Evolutionary conservation across 1,140 invertebrate genomes (phyloP), one percentile per base, ranked within the genome.

Genomic region (Euborellia annulipes): DNA sequence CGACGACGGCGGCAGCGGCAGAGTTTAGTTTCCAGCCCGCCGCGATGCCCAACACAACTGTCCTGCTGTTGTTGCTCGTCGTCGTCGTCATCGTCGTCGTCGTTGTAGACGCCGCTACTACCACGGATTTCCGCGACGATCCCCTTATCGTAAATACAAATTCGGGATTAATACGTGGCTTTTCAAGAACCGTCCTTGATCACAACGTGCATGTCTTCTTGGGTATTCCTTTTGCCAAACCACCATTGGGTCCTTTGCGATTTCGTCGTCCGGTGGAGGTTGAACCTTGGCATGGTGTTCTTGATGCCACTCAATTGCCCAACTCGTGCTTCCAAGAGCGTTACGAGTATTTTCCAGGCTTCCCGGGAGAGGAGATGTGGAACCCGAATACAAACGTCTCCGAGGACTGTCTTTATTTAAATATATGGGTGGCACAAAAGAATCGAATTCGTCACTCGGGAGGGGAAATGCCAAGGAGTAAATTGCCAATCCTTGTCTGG

Each of bases 221-320:
- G n/a, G 89, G 90, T 2, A 90, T 97, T 49, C 93, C 93, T 0
- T 96, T 87, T 62, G 92, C 91, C 0, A 88, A 93, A 61, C 87
- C 92, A 0, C 93, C 92, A 0, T n/a, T 73, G 7, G 88, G 85
- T 1, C 76, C 85, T 20, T 65, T 93, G 21, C 71, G 93, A 43
- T 98, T 96, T 63, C 71, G 80, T 14, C 80, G 82, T 51, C 90
- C 92, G 0, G 73, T 83, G 36, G 81, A 87, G 9, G 73, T 82
- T 30, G 80, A 87, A 48, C 78, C 79, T 1, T 96, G 91, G 91
- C 74, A 79, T 54, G 85, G 82, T 2, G 73, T 87, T 1, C 65
- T 82, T 11, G 80, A 87, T 59, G 83, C 84, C 17, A 86, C 76
- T 1, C 69, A 69, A 16, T 63, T 84, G 58, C 82, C 84, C 19